Percentiles rank a stretch among this genome's conserved stretches.
Conservation (phyloP, 2,113 vertebrate genomes). For the Dasyurus viverrinus region DNA sequence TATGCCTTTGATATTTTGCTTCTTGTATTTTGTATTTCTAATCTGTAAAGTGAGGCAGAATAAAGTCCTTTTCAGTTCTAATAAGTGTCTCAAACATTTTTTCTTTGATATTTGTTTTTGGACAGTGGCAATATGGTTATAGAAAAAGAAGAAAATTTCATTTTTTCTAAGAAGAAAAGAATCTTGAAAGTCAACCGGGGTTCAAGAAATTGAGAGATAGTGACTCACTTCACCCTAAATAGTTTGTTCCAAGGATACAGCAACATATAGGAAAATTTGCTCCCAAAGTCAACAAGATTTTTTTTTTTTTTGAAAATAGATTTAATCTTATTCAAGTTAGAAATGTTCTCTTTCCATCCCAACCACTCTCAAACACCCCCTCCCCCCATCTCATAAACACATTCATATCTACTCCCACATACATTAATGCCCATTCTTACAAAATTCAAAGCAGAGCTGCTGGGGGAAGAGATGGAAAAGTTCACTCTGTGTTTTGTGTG, state of each 20-base stretch:
- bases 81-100: background rate
- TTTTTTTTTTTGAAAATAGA: conserved; percentile 84
- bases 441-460: conserved; percentile 59
- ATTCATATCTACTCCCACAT: background rate
- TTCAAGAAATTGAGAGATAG: background rate
- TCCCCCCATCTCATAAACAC: background rate
- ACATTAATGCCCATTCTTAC: conserved; percentile 62
- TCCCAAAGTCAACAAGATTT: conserved; percentile 46
- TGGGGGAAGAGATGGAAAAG: conserved; percentile 40
- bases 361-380: conserved; percentile 3
- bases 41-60: background rate
- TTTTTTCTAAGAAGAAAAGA: background rate
- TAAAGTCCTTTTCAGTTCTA: background rate
- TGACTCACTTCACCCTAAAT: conserved; percentile 1
- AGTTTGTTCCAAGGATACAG: background rate
- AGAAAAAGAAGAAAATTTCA: background rate
- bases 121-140: background rate
- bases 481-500: background rate
- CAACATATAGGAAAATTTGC: conserved; percentile 38
- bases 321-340: conserved; percentile 83
- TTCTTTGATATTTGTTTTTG: background rate
- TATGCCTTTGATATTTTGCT: background rate
- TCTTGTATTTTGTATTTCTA: background rate
- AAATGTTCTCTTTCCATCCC: conserved; percentile 72
- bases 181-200: background rate